Evolutionary conservation across 2,113 vertebrate species (phyloP).

Genomic region (Ia io): DNA sequence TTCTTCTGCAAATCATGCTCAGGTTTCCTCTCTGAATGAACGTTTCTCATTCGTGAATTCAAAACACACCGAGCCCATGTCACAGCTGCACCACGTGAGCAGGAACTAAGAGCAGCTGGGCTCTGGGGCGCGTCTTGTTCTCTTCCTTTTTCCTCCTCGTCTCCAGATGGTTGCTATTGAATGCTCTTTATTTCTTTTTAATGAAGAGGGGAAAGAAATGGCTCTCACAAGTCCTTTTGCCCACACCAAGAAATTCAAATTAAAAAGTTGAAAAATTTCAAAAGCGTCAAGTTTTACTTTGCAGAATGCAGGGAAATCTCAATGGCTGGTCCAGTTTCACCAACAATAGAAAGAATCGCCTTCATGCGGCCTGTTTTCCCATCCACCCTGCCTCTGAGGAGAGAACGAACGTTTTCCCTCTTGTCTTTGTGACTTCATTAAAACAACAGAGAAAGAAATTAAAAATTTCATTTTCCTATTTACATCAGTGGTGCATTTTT

Average conservation of each 20-base stretch:
- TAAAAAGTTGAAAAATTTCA: background rate
- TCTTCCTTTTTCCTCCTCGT: background rate
- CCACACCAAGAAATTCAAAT: background rate
- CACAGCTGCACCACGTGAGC: background rate
- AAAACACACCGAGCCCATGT: background rate
- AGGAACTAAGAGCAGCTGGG: slow-evolving; percentile 35
- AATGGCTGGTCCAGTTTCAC: background rate
- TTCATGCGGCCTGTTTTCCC: background rate
- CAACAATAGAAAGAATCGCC: background rate
- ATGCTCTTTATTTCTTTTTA: background rate
- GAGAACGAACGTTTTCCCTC: background rate
- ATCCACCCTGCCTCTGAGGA: background rate
- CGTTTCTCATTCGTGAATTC: slow-evolving; percentile 48
- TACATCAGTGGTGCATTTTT: background rate
- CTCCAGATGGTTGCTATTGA: background rate
- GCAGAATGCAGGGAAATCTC: background rate
- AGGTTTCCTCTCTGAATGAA: slow-evolving; percentile 64
- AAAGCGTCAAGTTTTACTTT: background rate
- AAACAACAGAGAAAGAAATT: background rate
- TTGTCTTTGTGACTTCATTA: background rate
- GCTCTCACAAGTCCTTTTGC: background rate
- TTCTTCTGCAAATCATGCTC: slow-evolving; percentile 19
- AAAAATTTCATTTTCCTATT: background rate
- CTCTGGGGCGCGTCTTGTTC: slow-evolving; percentile 47
- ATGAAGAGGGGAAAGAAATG: background rate